Percentiles rank a stretch among this genome's conserved stretches.
Evolutionary conservation across 2,113 vertebrate genomes (phyloP).

Genomic region (Cynoglossus semilaevis): DNA sequence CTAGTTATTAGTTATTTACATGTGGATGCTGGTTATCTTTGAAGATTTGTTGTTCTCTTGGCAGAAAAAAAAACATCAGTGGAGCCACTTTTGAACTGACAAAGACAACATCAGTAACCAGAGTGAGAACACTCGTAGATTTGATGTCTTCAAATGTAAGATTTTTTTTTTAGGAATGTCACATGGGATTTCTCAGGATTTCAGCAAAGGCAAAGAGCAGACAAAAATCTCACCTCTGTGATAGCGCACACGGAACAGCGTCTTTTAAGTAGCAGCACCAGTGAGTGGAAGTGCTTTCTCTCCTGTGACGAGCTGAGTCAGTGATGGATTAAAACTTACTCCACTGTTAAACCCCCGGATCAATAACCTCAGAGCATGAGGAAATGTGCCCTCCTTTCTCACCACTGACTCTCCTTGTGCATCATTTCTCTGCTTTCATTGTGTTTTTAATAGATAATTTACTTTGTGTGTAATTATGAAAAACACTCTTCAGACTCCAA

Average conservation of each 20-base stretch:
- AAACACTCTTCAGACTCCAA: not conserved
- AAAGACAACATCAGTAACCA: too few relatives aligned
- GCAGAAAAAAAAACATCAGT: too few relatives aligned
- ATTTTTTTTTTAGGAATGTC: constrained; percentile 43
- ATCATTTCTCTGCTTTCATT: not conserved
- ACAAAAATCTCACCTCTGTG: not conserved
- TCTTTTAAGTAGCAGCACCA: not conserved
- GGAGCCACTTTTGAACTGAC: too few relatives aligned
- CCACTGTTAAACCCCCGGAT: not conserved
- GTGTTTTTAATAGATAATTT: not conserved
- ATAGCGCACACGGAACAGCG: not conserved
- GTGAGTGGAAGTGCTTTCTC: not conserved
- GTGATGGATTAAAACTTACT: not conserved
- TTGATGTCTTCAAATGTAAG: constrained; percentile 59
- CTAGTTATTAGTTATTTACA: too few relatives aligned
- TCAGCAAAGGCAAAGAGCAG: too few relatives aligned
- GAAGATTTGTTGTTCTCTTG: too few relatives aligned
- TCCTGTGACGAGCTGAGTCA: not conserved
- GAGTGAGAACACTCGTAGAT: constrained; percentile 32
- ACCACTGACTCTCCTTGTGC: not conserved
- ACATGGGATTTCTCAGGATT: constrained; percentile 41
- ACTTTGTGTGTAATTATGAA: not conserved
- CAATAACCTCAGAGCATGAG: not conserved
- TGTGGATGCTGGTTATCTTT: too few relatives aligned
- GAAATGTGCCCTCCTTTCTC: not conserved